Evolutionary conservation across 1,140 invertebrate genomes (phyloP).

Genomic region (Aphidius gifuensis): DNA sequence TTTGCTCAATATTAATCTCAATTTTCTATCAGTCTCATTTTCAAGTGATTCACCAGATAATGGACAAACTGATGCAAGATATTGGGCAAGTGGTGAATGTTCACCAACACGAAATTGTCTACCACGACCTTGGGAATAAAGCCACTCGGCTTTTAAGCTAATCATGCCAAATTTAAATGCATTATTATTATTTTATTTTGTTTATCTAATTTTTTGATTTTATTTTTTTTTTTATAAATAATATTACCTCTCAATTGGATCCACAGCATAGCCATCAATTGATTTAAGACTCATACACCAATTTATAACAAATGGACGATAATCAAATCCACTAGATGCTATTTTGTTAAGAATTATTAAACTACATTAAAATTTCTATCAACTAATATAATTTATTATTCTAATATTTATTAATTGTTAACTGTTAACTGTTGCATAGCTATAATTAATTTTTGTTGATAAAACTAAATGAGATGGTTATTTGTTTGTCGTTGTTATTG

Average conservation of each 20-base stretch:
- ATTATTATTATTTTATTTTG: constrained; percentile 2
- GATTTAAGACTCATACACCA: constrained; percentile 86
- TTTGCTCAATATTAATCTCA: constrained; percentile 80
- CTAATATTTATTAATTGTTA: not conserved
- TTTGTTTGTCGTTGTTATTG: too few relatives aligned
- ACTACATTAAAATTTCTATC: constrained; percentile 24
- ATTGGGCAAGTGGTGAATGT: constrained; percentile 76
- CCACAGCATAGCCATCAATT: constrained; percentile 84
- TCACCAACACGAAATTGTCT: constrained; percentile 83
- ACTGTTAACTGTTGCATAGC: too few relatives aligned
- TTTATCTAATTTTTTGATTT: not conserved
- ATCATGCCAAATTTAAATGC: constrained; percentile 24
- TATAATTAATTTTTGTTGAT: too few relatives aligned
- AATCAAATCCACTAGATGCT: constrained; percentile 77
- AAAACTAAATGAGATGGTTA: too few relatives aligned
- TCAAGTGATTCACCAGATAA: constrained; percentile 71
- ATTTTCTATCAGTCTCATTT: constrained; percentile 81
- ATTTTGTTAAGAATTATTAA: constrained; percentile 51
- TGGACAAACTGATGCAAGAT: constrained; percentile 75
- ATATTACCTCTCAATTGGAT: constrained; percentile 80
- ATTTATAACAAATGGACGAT: constrained; percentile 88
- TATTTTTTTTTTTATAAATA: constrained; percentile 1
- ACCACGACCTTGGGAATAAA: constrained; percentile 89
- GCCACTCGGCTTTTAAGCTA: constrained; percentile 91
- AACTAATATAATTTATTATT: constrained; percentile 6